These are phyloP conservation scores for Pedionomus torquatus DNA, from an alignment of 2,113 vertebrate genomes.

Conservation along the genomic window DNA sequence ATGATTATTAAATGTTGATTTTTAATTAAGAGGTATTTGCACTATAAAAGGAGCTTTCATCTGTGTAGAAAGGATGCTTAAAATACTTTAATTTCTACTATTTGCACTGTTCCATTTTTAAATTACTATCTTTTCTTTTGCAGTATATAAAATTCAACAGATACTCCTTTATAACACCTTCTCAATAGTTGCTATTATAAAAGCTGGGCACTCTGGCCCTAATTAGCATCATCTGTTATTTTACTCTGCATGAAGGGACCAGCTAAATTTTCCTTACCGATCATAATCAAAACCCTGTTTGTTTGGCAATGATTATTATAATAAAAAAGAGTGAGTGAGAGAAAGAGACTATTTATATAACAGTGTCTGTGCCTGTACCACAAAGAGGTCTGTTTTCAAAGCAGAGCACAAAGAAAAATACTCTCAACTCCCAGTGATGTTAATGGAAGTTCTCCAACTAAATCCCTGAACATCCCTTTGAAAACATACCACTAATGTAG, in stretches of 20 bases:
- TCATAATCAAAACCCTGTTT: constrained; percentile 19
- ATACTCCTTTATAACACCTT: not conserved
- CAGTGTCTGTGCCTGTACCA: not conserved
- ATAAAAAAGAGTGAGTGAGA: not conserved
- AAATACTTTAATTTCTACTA: constrained; percentile 34
- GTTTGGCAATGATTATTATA: not conserved
- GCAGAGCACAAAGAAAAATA: not conserved
- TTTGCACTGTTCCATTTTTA: not conserved
- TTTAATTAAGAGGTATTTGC: constrained; percentile 69
- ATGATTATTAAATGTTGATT: constrained; percentile 48
- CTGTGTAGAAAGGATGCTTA: not conserved
- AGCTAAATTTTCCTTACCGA: not conserved
- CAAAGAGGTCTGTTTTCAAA: constrained; percentile 7
- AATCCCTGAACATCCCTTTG: not conserved
- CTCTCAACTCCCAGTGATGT: not conserved
- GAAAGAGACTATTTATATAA: not conserved
- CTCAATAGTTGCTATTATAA: not conserved
- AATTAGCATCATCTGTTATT: not conserved
- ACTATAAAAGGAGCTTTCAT: constrained; percentile 64
- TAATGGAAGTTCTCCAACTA: constrained; percentile 18
- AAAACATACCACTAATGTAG: not conserved
- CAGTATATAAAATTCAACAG: not conserved
- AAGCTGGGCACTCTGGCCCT: not conserved
- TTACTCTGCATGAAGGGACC: not conserved
- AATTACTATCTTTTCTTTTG: not conserved